A percentile compares a stretch with the other conserved stretches of the same genome.
Conservation (phyloP, 2,113 vertebrate species). For the Himantopus leucocephalus region DNA sequence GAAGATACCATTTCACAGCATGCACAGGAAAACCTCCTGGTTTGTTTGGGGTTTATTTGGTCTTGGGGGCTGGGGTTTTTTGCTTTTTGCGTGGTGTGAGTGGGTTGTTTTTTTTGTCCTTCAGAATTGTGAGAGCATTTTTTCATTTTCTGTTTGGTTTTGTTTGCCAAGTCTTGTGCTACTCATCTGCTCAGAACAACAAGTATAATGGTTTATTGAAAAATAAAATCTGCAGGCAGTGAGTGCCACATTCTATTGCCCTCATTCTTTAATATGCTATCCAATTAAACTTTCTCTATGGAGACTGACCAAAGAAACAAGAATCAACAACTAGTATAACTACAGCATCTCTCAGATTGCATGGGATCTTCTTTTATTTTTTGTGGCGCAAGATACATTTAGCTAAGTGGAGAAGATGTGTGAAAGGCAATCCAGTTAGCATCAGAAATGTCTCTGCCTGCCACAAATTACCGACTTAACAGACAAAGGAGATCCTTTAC, state of each 20-base stretch:
- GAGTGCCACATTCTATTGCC: neutral
- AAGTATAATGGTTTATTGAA: neutral
- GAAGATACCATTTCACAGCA: neutral
- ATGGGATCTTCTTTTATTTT: neutral
- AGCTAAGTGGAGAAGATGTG: slow-evolving; percentile 16
- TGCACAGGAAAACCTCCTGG: neutral
- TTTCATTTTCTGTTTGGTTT: neutral
- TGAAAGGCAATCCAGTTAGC: slow-evolving; percentile 66
- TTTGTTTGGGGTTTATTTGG: neutral
- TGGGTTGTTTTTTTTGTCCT: neutral
- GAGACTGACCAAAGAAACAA: neutral
- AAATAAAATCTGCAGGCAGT: neutral
- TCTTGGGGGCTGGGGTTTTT: fast-evolving
- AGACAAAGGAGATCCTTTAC: slow-evolving; percentile 19
- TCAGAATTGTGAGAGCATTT: neutral
- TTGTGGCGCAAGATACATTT: slow-evolving; percentile 6
- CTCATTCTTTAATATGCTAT: neutral
- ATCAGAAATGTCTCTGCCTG: slow-evolving; percentile 24
- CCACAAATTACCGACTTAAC: slow-evolving; percentile 4
- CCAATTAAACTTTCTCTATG: neutral
- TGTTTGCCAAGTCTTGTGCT: neutral
- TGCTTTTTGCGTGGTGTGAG: neutral
- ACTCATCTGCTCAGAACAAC: neutral
- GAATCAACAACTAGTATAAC: neutral
- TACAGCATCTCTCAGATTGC: neutral